phyloP scores from a whole-genome alignment of 2,797 vertebrate genomes.

The Microhierax caerulescens region DNA sequence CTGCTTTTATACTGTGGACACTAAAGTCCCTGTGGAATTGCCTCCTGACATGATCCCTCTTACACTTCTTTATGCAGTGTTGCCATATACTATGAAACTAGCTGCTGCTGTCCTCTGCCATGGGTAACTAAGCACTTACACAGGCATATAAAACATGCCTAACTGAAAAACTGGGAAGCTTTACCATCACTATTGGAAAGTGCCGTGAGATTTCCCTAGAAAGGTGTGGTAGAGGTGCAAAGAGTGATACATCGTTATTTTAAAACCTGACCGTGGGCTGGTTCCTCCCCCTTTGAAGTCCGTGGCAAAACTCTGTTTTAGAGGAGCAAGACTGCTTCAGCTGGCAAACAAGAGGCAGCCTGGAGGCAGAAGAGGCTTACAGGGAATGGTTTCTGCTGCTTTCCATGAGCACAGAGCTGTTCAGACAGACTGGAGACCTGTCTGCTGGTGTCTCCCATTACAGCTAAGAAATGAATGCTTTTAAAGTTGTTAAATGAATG shows the following conservation, averaged over 20 bases:
- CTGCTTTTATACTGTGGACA: neutral
- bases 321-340: neutral
- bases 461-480: conserved; percentile 43
- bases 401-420: neutral
- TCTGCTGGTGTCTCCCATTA: conserved; percentile 8
- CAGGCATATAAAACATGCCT: neutral
- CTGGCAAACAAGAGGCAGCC: conserved; percentile 26
- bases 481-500: conserved; percentile 49
- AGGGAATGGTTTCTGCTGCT: conserved; percentile 21
- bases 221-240: neutral
- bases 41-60: neutral
- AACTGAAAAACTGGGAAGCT: neutral
- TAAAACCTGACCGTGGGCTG: neutral
- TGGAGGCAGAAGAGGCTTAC: conserved; percentile 35
- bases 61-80: neutral
- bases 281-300: conserved; percentile 44
- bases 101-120: neutral
- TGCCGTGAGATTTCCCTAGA: neutral
- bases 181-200: neutral
- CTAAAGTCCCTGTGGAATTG: neutral
- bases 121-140: neutral
- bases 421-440: conserved; percentile 60
- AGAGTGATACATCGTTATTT: neutral
- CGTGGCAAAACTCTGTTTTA: neutral
- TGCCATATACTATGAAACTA: neutral